Conservation (phyloP, 1,140 invertebrate species). For the Trissolcus basalis region DNA sequence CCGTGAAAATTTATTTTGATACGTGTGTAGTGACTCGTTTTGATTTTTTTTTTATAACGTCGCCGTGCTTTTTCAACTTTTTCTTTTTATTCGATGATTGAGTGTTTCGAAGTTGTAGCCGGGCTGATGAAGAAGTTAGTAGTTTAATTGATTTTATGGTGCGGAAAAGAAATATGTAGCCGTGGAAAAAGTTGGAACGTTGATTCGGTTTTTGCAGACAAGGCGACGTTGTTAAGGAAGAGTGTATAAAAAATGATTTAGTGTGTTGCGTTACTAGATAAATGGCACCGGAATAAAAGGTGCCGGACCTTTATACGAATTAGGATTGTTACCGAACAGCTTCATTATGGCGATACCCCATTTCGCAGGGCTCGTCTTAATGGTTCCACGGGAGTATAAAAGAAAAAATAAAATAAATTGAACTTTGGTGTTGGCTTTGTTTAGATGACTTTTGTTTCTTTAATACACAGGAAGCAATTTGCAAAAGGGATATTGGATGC, state of each 20-base stretch:
- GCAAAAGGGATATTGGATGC: no score
- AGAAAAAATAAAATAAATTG: no score
- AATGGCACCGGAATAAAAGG: neutral
- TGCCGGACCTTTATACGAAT: constrained; percentile 10
- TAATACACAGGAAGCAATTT: no score
- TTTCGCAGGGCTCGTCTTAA: no score
- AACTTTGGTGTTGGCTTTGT: no score
- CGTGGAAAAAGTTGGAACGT: constrained; percentile 21
- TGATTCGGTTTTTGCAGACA: constrained; percentile 15
- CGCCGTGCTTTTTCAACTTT: neutral
- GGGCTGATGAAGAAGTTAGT: constrained; percentile 18
- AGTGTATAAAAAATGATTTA: constrained; percentile 19
- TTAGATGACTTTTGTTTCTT: no score
- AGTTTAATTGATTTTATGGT: constrained; percentile 49
- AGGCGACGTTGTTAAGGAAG: neutral
- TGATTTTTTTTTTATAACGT: neutral
- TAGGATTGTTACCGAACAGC: neutral
- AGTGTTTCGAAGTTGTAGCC: constrained; percentile 18
- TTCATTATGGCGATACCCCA: no score
- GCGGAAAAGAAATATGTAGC: constrained; percentile 40
- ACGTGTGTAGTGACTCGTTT: neutral
- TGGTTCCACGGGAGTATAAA: no score
- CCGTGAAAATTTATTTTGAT: neutral
- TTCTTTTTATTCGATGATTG: constrained; percentile 15
- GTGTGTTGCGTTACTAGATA: neutral